These are phyloP conservation scores for Omphaloscelis lunosa DNA, from an alignment of 2,888 invertebrate species.

Conservation along the genomic window DNA sequence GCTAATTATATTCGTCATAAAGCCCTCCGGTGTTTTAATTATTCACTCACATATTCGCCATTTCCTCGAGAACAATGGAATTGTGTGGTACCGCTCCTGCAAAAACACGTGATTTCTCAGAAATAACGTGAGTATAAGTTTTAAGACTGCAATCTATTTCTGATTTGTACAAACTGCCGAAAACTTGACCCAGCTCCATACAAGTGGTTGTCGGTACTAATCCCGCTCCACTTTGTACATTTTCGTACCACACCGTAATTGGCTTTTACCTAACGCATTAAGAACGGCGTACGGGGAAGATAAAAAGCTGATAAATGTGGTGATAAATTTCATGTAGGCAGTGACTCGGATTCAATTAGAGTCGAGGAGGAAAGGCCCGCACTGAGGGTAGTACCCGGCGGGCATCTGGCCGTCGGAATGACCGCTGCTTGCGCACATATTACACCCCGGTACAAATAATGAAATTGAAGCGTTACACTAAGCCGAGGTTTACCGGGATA, in stretches of 20 bases:
- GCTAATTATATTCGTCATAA: slow-evolving; percentile 54
- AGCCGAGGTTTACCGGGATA: slow-evolving; percentile 24
- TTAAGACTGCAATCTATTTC: slow-evolving; percentile 20
- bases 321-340: slow-evolving; percentile 77
- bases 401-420: slow-evolving; percentile 66
- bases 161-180: slow-evolving; percentile 44
- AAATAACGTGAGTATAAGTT: slow-evolving; percentile 15
- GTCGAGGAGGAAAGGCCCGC: slow-evolving; percentile 67
- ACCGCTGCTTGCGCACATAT: slow-evolving; percentile 59
- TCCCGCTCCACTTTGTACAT: slow-evolving; percentile 62
- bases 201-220: slow-evolving; percentile 52
- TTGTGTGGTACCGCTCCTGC: slow-evolving; percentile 7
- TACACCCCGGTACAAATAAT: slow-evolving; percentile 59
- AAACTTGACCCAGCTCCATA: slow-evolving; percentile 53
- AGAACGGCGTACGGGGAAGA: slow-evolving; percentile 71
- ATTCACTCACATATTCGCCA: slow-evolving; percentile 51
- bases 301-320: slow-evolving; percentile 79
- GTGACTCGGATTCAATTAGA: slow-evolving; percentile 79
- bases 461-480: slow-evolving; percentile 49
- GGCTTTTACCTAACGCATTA: slow-evolving; percentile 72
- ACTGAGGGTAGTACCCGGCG: slow-evolving; percentile 53
- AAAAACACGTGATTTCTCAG: slow-evolving; percentile 18
- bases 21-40: slow-evolving; percentile 51
- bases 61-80: slow-evolving; percentile 43
- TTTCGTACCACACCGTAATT: slow-evolving; percentile 67